Conservation (phyloP, 2,113 vertebrate species). For the Balaeniceps rex region DNA sequence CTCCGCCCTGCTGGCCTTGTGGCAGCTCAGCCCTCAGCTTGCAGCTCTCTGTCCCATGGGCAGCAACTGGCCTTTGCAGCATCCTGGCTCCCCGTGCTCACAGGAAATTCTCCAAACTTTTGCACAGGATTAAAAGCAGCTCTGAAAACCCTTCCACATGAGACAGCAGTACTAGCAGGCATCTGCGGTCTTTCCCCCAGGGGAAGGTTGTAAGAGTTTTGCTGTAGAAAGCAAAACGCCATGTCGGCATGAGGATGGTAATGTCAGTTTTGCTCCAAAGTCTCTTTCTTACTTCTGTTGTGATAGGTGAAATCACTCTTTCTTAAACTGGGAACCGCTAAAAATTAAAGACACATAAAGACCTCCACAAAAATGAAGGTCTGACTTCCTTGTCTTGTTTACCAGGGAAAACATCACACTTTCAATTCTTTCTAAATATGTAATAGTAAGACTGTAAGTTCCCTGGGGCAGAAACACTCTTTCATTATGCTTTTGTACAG, state of each 20-base stretch:
- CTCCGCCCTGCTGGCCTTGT: background rate
- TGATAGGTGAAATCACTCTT: background rate
- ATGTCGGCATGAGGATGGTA: background rate
- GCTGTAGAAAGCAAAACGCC: background rate
- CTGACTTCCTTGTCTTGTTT: background rate
- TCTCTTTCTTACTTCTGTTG: background rate
- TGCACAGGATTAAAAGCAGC: background rate
- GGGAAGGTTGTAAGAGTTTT: background rate
- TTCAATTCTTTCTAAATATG: background rate
- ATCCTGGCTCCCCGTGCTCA: background rate
- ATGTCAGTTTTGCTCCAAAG: background rate
- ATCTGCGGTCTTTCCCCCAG: background rate
- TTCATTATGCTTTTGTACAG: background rate
- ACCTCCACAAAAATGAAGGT: background rate
- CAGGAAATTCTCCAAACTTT: background rate
- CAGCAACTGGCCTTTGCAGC: background rate
- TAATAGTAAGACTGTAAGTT: background rate
- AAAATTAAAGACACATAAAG: background rate
- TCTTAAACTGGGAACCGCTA: background rate
- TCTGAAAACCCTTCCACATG: background rate
- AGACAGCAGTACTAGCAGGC: accelerated
- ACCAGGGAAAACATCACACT: background rate
- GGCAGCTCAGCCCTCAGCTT: accelerated
- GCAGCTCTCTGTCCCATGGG: accelerated
- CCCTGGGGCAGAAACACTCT: background rate